Percentiles rank a stretch among this genome's conserved stretches.
These are phyloP conservation scores for Andrena trimmerana DNA, from an alignment of 2,888 invertebrate species.

Conservation along the genomic window DNA sequence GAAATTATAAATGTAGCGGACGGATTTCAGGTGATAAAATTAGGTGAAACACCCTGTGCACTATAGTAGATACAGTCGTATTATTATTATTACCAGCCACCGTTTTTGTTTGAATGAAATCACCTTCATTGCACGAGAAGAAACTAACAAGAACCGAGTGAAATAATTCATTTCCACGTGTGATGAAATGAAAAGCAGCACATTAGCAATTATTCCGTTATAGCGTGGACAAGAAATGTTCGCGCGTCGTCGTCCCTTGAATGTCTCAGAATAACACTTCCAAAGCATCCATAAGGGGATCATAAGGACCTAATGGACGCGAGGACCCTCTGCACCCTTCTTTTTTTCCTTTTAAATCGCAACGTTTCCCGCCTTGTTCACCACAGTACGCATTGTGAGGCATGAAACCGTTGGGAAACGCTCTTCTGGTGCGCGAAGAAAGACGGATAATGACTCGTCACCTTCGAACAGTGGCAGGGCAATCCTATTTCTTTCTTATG, in stretches of 20 bases:
- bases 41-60: too few species aligned
- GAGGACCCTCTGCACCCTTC: not conserved
- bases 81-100: too few species aligned
- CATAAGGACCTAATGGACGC: not conserved
- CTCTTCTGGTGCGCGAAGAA: conserved; percentile 26
- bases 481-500: conserved; percentile 84
- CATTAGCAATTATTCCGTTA: not conserved
- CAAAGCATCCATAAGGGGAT: not conserved
- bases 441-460: conserved; percentile 63
- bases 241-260: not conserved
- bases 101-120: too few species aligned
- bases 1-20: too few species aligned
- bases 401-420: conserved; percentile 4
- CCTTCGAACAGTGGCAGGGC: conserved; percentile 69
- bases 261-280: not conserved
- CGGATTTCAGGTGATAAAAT: too few species aligned
- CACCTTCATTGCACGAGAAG: too few species aligned
- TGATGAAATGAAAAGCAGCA: not conserved
- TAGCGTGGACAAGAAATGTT: not conserved
- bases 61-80: too few species aligned
- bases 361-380: not conserved
- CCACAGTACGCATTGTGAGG: not conserved
- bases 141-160: too few species aligned
- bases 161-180: too few species aligned
- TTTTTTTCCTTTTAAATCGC: not conserved